phyloP scores from a whole-genome alignment of 1,140 invertebrate genomes.

The Acromyrmex echinatior region DNA sequence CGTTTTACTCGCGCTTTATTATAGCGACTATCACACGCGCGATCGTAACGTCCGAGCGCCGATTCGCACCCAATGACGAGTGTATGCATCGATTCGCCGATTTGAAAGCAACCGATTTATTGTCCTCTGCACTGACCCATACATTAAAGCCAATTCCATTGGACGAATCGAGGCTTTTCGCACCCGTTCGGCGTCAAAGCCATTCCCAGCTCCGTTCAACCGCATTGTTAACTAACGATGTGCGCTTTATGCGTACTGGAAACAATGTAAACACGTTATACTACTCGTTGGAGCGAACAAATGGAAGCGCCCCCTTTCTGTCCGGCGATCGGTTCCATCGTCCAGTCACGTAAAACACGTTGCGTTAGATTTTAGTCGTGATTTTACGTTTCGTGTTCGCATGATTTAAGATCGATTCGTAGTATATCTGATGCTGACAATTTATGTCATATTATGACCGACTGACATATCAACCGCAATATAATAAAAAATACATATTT shows the following conservation, averaged over 20 bases:
- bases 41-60: conserved; percentile 19
- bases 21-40: conserved; percentile 28
- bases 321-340: conserved; percentile 30
- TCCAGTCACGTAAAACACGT: conserved; percentile 30
- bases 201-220: conserved; percentile 48
- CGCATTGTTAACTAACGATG: conserved; percentile 73
- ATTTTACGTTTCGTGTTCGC: conserved; percentile 11
- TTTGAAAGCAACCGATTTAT: conserved; percentile 63
- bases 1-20: conserved; percentile 36
- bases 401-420: conserved; percentile 33
- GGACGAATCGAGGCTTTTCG: conserved; percentile 49
- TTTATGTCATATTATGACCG: conserved; percentile 24
- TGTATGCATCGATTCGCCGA: conserved; percentile 44
- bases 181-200: conserved; percentile 51
- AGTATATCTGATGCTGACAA: conserved; percentile 10
- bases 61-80: conserved; percentile 13
- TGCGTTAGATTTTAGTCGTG: conserved; percentile 9
- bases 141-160: conserved; percentile 27
- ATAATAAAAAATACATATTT: conserved; percentile 7
- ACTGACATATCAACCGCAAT: not conserved
- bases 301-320: conserved; percentile 41
- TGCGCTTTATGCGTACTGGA: conserved; percentile 65
- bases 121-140: conserved; percentile 39
- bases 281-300: conserved; percentile 42
- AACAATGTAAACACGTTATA: conserved; percentile 67